These are phyloP conservation scores for Megalops atlanticus DNA, from an alignment of 2,113 vertebrate genomes.

Conservation along the genomic window DNA sequence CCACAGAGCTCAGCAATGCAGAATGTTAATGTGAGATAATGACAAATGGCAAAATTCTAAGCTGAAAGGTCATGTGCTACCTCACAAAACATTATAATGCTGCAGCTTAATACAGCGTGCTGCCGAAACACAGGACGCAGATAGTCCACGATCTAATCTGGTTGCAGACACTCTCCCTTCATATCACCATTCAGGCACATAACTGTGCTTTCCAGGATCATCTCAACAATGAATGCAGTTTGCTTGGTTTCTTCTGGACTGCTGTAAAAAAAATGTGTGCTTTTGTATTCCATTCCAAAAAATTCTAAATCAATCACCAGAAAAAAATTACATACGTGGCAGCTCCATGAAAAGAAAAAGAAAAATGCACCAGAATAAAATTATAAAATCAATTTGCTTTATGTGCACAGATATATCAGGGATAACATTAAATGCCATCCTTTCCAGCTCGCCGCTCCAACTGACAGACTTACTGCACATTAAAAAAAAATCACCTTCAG, in stretches of 20 bases:
- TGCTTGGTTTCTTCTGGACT: neutral
- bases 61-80: neutral
- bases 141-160: neutral
- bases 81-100: neutral
- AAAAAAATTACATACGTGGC: neutral
- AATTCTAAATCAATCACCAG: neutral
- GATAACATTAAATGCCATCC: no score
- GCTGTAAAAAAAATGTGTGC: neutral
- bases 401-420: no score
- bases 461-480: neutral
- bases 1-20: neutral
- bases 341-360: neutral
- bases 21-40: neutral
- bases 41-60: neutral
- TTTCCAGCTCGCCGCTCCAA: neutral
- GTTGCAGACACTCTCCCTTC: neutral
- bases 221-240: neutral
- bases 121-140: neutral
- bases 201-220: neutral
- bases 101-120: neutral
- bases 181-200: neutral
- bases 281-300: neutral
- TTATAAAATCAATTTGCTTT: neutral
- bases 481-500: slow-evolving; percentile 13
- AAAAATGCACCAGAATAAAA: neutral